These are phyloP conservation scores for Colletes gigas DNA, from an alignment of 1,140 invertebrate species.

Conservation along the genomic window DNA sequence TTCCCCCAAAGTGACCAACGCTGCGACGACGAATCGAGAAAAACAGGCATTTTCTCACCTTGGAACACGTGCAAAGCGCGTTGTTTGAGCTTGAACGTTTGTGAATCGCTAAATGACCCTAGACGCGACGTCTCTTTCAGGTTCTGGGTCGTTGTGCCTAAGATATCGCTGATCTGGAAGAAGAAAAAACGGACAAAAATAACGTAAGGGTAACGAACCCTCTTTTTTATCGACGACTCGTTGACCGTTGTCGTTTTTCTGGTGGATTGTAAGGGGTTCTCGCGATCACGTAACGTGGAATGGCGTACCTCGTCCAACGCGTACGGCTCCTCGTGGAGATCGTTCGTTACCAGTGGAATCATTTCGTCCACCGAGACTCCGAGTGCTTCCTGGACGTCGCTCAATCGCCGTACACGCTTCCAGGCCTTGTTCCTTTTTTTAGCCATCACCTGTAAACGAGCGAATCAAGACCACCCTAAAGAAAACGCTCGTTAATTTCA, in stretches of 20 bases:
- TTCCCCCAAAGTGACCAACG: too few relatives aligned
- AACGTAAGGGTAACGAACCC: not conserved
- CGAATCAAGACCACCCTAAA: not conserved
- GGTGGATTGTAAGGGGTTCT: too few relatives aligned
- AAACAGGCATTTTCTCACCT: constrained; percentile 77
- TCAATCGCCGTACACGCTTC: constrained; percentile 84
- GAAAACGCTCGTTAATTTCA: not conserved
- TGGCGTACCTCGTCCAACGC: constrained; percentile 86
- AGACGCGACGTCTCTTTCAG: constrained; percentile 86
- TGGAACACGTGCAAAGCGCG: constrained; percentile 94
- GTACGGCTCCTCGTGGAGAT: constrained; percentile 88
- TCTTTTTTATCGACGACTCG: too few relatives aligned
- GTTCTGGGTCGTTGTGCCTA: constrained; percentile 85
- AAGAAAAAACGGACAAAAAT: not conserved
- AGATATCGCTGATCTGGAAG: constrained; percentile 81
- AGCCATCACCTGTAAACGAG: constrained; percentile 85
- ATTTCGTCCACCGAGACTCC: constrained; percentile 86
- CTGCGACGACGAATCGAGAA: too few relatives aligned
- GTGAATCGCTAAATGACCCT: constrained; percentile 85
- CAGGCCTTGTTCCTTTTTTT: constrained; percentile 85
- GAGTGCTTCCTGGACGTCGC: constrained; percentile 87
- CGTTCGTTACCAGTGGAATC: constrained; percentile 84
- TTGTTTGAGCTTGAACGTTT: constrained; percentile 90
- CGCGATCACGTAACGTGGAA: not conserved
- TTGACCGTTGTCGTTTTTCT: too few relatives aligned